Conservation (phyloP, 2,113 vertebrate species). For the Salvelinus namaycush region DNA sequence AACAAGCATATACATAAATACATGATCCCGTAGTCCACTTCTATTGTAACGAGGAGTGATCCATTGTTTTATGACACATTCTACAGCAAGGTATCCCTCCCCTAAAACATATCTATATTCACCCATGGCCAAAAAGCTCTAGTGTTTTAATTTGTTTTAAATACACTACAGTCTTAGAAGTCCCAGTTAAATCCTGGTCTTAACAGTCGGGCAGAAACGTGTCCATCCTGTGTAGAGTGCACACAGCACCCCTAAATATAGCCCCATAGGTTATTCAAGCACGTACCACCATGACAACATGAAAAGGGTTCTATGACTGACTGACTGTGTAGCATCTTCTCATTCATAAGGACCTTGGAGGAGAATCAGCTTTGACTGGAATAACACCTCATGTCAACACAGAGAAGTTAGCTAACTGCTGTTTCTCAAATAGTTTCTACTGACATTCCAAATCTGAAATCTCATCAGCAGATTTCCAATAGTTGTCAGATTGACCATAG, state of each 20-base stretch:
- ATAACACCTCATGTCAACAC: conserved; percentile 18
- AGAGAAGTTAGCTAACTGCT: neutral
- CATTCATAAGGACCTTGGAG: conserved; percentile 18
- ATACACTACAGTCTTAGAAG: conserved; percentile 57
- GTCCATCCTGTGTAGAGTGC: conserved; percentile 37
- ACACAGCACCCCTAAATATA: conserved; percentile 66
- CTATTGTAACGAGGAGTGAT: too few relatives aligned
- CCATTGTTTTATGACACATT: conserved; percentile 13
- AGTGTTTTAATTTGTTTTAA: conserved; percentile 61
- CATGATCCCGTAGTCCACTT: too few relatives aligned
- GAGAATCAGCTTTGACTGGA: conserved; percentile 30
- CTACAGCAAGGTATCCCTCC: conserved; percentile 1
- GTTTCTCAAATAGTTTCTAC: neutral
- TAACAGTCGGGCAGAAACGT: conserved; percentile 65
- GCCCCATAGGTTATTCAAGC: conserved; percentile 58
- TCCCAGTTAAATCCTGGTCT: conserved; percentile 62
- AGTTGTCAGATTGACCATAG: conserved; percentile 16
- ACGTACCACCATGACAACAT: conserved; percentile 42
- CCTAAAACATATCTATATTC: conserved; percentile 45
- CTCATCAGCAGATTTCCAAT: conserved; percentile 22
- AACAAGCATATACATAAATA: too few relatives aligned
- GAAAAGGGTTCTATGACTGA: conserved; percentile 24
- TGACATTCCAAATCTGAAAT: neutral
- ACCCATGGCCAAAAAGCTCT: conserved; percentile 1
- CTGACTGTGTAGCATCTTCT: neutral